phyloP scores from a whole-genome alignment of 2,888 invertebrate species.

The Lasioglossum villosulum region DNA sequence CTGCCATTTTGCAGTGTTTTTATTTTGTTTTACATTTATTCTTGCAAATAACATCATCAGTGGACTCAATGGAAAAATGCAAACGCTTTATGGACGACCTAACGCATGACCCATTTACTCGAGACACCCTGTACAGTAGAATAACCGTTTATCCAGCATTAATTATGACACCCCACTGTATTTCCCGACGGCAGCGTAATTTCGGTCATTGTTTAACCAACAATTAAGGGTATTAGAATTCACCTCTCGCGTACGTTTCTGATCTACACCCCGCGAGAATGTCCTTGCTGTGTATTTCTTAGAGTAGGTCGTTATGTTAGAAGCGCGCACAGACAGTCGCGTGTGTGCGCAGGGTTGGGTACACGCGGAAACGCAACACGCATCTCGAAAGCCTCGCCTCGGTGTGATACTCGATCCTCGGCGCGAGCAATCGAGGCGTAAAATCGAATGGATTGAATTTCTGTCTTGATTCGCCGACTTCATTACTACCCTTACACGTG shows the following conservation, averaged over 20 bases:
- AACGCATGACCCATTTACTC: background rate
- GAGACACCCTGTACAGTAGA: background rate
- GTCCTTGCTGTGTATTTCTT: background rate
- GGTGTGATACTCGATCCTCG: constrained; percentile 31
- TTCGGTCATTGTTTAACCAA: constrained; percentile 7
- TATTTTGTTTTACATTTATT: no score
- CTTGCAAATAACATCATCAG: no score
- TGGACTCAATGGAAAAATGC: no score
- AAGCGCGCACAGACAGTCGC: background rate
- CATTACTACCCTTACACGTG: constrained; percentile 65
- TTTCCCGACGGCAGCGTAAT: background rate
- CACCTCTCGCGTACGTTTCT: background rate
- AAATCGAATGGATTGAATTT: constrained; percentile 81
- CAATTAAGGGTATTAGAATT: constrained; percentile 25
- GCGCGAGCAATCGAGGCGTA: constrained; percentile 75
- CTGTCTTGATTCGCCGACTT: constrained; percentile 78
- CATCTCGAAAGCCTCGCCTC: background rate
- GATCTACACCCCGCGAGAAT: background rate
- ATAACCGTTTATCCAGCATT: background rate
- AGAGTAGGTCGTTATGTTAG: constrained; percentile 10
- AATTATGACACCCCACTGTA: background rate
- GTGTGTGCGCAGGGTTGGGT: background rate
- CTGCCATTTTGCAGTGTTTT: no score
- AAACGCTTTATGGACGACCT: no score
- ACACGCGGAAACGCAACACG: background rate